phyloP scores from a whole-genome alignment of 2,888 invertebrate species.

The Meta bourneti region DNA sequence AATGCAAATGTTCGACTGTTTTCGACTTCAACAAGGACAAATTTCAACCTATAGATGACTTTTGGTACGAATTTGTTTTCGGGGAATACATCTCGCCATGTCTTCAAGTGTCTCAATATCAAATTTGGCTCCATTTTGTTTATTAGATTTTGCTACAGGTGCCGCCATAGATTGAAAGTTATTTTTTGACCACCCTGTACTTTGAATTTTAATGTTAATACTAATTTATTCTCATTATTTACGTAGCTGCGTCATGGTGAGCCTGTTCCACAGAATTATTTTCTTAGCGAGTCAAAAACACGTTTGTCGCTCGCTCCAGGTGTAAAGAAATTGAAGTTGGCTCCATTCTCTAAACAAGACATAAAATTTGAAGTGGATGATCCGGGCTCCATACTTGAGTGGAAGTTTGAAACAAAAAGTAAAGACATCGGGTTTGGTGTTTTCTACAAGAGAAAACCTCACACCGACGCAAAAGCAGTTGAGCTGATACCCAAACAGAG shows the following conservation, averaged over 20 bases:
- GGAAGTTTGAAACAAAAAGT: slow-evolving; percentile 64
- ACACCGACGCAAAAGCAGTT: background rate
- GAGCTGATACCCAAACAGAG: slow-evolving; percentile 57
- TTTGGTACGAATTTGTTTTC: too few species aligned
- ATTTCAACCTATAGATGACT: too few species aligned
- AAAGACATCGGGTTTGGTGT: slow-evolving; percentile 58
- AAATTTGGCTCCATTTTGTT: too few species aligned
- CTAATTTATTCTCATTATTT: too few species aligned
- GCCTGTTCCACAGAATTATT: slow-evolving; percentile 28
- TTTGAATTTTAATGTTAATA: too few species aligned
- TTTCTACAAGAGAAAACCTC: background rate
- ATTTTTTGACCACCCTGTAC: too few species aligned
- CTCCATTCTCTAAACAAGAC: slow-evolving; percentile 1
- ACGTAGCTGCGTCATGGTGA: background rate
- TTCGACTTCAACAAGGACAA: too few species aligned
- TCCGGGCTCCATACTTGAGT: slow-evolving; percentile 24
- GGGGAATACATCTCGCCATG: too few species aligned
- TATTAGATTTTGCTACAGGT: too few species aligned
- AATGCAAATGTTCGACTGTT: too few species aligned
- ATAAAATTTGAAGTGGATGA: slow-evolving; percentile 28
- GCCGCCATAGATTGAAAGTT: too few species aligned
- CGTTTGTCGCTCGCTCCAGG: background rate
- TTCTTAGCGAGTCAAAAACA: background rate
- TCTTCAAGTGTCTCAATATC: too few species aligned
- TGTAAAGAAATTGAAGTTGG: slow-evolving; percentile 11